Base-by-base conservation (phyloP, 92 coral and sea anemone species). In the Isaurus tuberculatus region DNA sequence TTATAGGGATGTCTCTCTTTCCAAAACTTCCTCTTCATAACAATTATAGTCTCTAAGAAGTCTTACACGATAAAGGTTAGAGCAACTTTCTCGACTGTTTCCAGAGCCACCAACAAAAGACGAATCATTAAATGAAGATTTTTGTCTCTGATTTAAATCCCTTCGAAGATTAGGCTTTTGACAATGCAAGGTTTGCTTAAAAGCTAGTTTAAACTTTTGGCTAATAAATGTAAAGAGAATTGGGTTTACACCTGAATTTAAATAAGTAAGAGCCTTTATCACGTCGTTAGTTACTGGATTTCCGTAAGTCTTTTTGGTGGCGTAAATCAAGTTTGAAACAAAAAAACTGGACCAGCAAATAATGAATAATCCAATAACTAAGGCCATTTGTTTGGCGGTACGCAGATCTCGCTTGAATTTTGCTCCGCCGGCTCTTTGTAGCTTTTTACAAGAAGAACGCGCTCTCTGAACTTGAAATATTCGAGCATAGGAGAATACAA, bases 341-440 rank as follows among this genome's bases (percentile, higher is more conserved):
- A 97, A 97, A 89, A 94, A 95, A 0, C 98, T 94, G 30, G 89
- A 87, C 99, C 99, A 97, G 73, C 99, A 97, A 16, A 97, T 61
- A 14, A 94, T 75, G 64, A 97, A 97, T 60, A 92, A 81, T 2
- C 94, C 90, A 22, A 97, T 97, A 0, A 97, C 94, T 11, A 97
- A 73, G 13, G 94, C 92, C 97, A 97, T 97, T 86, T 97, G 98
- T 72, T 93, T 94, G 1, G 99, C 98, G 72, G 93, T 94, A 28
- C 90, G 95, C 40, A 97, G 81, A 27, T 97, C 99, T 36, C 95
- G 87, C 72, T 92, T 97, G 51, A 93, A 44, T 49, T 93, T 95
- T 17, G 87, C 88, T n/a, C 90, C 92, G 15, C 88, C 92, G 25
- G 83, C 87, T 5, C 94, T 86, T 3, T 92, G 85, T 8, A 92